A percentile compares a stretch with the other conserved stretches of the same genome.
phyloP scores from a whole-genome alignment of 2,888 invertebrate species.

The Synanthedon tipuliformis region DNA sequence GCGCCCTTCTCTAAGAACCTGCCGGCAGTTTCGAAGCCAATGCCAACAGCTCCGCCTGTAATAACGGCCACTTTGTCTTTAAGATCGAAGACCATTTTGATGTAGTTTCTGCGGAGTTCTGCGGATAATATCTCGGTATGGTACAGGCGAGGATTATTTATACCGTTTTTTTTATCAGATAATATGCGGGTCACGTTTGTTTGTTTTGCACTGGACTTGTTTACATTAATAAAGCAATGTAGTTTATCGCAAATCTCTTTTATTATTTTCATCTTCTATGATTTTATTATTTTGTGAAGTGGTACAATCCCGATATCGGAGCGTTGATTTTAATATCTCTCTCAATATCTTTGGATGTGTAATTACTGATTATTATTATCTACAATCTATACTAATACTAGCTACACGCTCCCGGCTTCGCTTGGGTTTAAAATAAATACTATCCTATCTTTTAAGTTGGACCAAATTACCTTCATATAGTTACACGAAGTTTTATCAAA shows the following conservation, averaged over 20 bases:
- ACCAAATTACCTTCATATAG: no score
- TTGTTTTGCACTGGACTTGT: background rate
- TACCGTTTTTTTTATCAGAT: background rate
- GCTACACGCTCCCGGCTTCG: no score
- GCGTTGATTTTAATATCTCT: background rate
- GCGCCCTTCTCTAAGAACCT: conserved; percentile 38
- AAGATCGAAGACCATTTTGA: background rate
- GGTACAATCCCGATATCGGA: background rate
- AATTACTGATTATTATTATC: no score
- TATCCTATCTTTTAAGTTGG: no score
- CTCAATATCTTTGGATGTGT: no score
- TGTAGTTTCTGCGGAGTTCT: background rate
- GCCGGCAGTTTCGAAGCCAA: conserved; percentile 39
- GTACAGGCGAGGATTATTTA: background rate
- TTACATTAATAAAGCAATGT: background rate
- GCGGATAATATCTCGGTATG: background rate
- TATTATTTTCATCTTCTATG: background rate
- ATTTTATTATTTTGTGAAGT: background rate
- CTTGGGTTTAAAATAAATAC: no score
- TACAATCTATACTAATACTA: no score
- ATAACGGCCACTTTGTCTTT: conserved; percentile 11
- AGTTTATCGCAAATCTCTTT: background rate
- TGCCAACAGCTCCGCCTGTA: conserved; percentile 55
- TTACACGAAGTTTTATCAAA: no score
- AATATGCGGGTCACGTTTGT: background rate